Conservation (phyloP, 2,113 vertebrate species). For the Mystacornis crossleyi region DNA sequence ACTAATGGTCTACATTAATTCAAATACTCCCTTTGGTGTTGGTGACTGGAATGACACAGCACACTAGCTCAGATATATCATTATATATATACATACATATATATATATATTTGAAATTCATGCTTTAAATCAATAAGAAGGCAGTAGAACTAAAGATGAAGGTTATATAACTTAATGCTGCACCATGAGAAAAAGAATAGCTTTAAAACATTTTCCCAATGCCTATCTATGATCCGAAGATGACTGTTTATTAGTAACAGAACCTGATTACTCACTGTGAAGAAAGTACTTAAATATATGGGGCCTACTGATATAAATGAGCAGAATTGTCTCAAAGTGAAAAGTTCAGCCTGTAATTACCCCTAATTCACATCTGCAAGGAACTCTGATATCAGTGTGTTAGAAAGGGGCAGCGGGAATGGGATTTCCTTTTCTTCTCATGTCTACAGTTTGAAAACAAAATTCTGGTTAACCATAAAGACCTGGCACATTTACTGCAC, state of each 20-base stretch:
- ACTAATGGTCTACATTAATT: conserved; percentile 51
- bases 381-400: neutral
- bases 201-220: neutral
- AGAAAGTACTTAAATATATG: neutral
- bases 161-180: neutral
- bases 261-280: neutral
- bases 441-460: neutral
- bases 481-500: neutral
- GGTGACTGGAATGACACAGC: neutral
- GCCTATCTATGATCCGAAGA: neutral
- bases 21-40: conserved; percentile 23
- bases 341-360: neutral
- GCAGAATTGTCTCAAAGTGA: neutral
- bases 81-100: neutral
- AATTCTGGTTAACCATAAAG: neutral
- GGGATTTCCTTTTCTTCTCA: neutral
- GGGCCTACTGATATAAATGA: neutral
- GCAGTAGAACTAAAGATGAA: neutral
- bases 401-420: neutral
- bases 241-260: neutral
- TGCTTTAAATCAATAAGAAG: neutral
- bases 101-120: neutral
- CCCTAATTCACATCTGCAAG: neutral
- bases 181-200: neutral
- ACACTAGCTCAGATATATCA: neutral